A percentile compares a stretch with the other conserved stretches of the same genome.
These are phyloP conservation scores for Dyspetes luteomarginatus DNA, from an alignment of 2,888 invertebrate species.

Conservation along the genomic window DNA sequence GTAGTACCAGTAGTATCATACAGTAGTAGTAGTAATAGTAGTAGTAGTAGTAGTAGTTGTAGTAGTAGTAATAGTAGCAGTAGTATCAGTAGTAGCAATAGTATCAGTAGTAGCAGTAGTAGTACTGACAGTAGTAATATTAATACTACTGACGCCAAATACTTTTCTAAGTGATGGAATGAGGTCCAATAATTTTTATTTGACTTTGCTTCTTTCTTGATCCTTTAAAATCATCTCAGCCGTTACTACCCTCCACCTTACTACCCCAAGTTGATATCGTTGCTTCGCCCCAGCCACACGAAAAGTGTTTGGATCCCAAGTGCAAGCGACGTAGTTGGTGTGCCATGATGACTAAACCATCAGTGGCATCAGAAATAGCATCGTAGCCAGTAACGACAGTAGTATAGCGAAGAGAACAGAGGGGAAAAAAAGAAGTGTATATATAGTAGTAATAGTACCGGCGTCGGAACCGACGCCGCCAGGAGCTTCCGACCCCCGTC, in stretches of 20 bases:
- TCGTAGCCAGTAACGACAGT: constrained; percentile 28
- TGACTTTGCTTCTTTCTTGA: no score
- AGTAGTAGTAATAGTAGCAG: no score
- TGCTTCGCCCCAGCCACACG: neutral
- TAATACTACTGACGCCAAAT: no score
- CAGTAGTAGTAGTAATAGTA: no score
- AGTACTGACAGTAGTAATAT: no score
- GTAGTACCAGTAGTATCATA: no score
- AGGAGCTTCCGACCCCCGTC: constrained; percentile 48
- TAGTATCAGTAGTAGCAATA: neutral
- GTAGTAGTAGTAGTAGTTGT: no score
- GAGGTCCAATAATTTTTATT: no score
- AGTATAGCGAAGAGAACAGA: constrained; percentile 19
- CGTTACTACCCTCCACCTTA: no score
- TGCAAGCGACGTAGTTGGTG: neutral
- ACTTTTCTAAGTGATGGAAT: no score
- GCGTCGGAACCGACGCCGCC: constrained; percentile 52
- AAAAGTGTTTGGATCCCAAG: neutral
- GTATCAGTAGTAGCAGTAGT: no score
- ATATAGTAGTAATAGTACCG: constrained; percentile 33
- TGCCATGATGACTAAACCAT: neutral
- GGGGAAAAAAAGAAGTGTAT: neutral
- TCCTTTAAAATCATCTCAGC: no score
- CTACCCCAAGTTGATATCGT: neutral
- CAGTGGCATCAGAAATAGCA: constrained; percentile 30